Conservation (phyloP, 2,113 vertebrate genomes). For the Cyprinodon tularosa region DNA sequence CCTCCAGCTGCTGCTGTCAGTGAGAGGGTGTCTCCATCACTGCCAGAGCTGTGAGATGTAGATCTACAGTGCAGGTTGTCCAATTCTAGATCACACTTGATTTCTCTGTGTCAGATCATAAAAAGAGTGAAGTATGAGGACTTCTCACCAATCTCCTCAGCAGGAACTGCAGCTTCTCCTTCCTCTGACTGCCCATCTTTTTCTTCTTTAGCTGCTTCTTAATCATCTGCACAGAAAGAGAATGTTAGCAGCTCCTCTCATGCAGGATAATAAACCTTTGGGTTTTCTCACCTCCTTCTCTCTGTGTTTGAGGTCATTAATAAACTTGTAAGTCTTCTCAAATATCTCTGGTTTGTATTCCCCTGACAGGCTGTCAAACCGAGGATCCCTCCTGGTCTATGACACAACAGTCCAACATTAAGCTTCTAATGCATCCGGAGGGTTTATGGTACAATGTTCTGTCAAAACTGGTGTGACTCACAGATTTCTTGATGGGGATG, state of each 20-base stretch:
- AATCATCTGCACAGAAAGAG: constrained; percentile 54
- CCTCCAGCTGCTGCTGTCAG: too few species aligned
- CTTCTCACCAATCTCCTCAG: constrained; percentile 78
- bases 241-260: not conserved
- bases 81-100: too few species aligned
- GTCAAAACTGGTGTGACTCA: constrained; percentile 52
- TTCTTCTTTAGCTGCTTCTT: constrained; percentile 70
- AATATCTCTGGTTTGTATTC: constrained; percentile 92
- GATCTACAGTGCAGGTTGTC: too few species aligned
- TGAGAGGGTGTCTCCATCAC: too few species aligned
- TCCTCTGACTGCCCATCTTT: constrained; percentile 43
- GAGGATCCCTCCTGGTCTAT: constrained; percentile 85
- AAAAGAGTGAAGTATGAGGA: not conserved
- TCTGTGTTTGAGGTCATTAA: constrained; percentile 80
- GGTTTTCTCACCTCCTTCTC: constrained; percentile 83
- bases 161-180: constrained; percentile 71
- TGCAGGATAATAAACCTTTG: not conserved
- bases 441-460: not conserved
- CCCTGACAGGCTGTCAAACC: constrained; percentile 96
- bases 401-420: not conserved
- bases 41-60: too few species aligned
- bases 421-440: not conserved
- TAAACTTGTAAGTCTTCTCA: constrained; percentile 89
- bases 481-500: constrained; percentile 79
- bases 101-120: too few species aligned